Evolutionary conservation across 2,888 invertebrate species (phyloP).

Genomic region (Penaeus monodon): DNA sequence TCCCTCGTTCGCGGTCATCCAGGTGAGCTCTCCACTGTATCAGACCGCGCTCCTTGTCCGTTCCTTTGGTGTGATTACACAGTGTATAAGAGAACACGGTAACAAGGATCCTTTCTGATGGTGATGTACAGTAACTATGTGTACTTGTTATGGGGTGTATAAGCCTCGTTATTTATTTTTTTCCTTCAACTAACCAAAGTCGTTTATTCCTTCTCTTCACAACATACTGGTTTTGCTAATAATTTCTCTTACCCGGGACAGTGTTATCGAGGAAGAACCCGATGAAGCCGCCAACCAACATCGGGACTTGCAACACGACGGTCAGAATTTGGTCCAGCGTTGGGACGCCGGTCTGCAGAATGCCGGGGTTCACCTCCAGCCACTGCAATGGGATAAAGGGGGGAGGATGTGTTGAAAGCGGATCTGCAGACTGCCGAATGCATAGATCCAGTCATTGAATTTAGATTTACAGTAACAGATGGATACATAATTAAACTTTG

Average conservation of each 20-base stretch:
- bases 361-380: conserved; percentile 78
- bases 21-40: conserved; percentile 80
- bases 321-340: conserved; percentile 67
- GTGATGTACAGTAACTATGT: background rate
- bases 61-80: conserved; percentile 73
- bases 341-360: conserved; percentile 68
- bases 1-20: conserved; percentile 70
- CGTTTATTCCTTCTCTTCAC: background rate
- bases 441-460: background rate
- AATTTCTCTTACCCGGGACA: conserved; percentile 77
- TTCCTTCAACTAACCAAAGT: no score
- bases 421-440: background rate
- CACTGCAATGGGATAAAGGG: conserved; percentile 73
- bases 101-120: background rate
- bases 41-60: conserved; percentile 80
- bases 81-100: background rate
- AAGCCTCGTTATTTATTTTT: no score
- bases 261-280: conserved; percentile 83
- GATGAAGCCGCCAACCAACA: conserved; percentile 80
- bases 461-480: no score
- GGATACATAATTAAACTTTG: no score
- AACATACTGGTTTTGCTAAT: background rate
- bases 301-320: conserved; percentile 78
- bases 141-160: no score
- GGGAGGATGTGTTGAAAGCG: conserved; percentile 73